phyloP scores from a whole-genome alignment of 2,113 vertebrate species.

The Phalacrocorax pelagicus region DNA sequence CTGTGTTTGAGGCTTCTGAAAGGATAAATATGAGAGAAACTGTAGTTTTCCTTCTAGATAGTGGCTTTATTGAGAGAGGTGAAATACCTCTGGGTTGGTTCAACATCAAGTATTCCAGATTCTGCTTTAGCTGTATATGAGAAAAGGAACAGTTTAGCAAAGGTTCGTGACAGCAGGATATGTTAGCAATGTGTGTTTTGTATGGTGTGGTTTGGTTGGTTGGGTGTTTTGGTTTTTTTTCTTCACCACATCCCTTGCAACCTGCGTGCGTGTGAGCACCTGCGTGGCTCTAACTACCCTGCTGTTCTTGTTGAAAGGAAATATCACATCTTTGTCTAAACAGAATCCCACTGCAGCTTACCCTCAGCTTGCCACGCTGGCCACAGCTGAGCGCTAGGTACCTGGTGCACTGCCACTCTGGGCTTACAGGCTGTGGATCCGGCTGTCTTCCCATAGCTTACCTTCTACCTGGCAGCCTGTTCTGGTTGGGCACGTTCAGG shows the following conservation, averaged over 20 bases:
- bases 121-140: slow-evolving; percentile 76
- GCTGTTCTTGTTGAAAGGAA: background rate
- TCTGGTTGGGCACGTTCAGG: background rate
- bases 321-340: background rate
- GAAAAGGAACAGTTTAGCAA: slow-evolving; percentile 76
- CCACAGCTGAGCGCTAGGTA: background rate
- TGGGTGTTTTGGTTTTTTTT: no score
- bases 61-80: slow-evolving; percentile 82
- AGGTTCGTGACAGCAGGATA: slow-evolving; percentile 63
- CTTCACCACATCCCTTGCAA: background rate
- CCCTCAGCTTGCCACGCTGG: background rate
- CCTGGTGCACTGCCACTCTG: no score
- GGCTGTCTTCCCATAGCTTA: background rate
- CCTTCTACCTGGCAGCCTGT: background rate
- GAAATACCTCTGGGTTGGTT: slow-evolving; percentile 77
- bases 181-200: background rate
- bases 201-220: no score
- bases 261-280: background rate
- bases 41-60: slow-evolving; percentile 58
- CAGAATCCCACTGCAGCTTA: background rate
- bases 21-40: background rate
- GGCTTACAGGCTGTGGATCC: background rate
- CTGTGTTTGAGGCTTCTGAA: background rate
- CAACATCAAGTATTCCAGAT: slow-evolving; percentile 70
- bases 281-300: background rate